These are phyloP conservation scores for Monoplex corrugatus DNA, from an alignment of 2,888 invertebrate genomes.

Conservation along the genomic window DNA sequence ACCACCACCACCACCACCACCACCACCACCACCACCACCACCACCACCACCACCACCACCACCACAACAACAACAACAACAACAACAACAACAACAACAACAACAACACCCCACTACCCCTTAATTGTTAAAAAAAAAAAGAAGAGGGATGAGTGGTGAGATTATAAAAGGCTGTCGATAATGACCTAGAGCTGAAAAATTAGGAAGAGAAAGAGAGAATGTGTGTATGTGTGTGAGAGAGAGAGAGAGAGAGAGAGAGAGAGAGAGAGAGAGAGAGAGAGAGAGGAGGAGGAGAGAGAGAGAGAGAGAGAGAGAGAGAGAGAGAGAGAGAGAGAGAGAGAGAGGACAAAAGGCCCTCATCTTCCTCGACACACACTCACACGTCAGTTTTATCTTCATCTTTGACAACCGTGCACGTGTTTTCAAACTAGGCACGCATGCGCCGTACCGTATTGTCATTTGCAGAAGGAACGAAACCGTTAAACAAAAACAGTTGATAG, in stretches of 20 bases:
- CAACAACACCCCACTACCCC: too few species aligned
- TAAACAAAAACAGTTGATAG: neutral
- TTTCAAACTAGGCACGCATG: neutral
- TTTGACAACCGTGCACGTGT: neutral
- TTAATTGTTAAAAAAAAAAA: too few species aligned
- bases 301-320: neutral
- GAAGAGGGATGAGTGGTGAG: too few species aligned
- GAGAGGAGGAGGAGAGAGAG: neutral
- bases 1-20: neutral
- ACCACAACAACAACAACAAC: too few species aligned
- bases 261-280: neutral
- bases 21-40: too few species aligned
- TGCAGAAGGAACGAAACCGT: neutral
- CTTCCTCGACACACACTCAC: neutral
- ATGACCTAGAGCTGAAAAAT: too few species aligned
- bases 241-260: neutral
- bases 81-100: too few species aligned
- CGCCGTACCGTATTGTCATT: neutral
- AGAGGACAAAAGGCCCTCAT: neutral
- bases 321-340: neutral
- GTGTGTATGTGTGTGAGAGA: neutral
- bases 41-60: too few species aligned
- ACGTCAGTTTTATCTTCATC: neutral
- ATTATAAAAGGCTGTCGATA: too few species aligned
- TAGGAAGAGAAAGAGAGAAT: too few species aligned